phyloP scores from a whole-genome alignment of 2,888 invertebrate genomes.

The Leucophenga montana region DNA sequence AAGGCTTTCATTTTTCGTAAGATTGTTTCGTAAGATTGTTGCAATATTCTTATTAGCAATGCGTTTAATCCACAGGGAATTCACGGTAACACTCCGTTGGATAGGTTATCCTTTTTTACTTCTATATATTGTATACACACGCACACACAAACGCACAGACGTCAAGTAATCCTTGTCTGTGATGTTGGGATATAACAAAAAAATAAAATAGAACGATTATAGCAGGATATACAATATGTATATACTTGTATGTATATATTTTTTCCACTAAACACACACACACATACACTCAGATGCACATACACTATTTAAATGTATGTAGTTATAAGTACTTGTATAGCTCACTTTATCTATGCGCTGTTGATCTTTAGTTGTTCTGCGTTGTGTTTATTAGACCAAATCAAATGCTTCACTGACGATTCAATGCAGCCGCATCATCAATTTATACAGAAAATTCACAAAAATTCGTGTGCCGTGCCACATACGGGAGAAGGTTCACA shows the following conservation, averaged over 20 bases:
- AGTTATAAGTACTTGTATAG: conserved; percentile 41
- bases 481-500: conserved; percentile 47
- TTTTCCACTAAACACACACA: conserved; percentile 45
- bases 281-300: conserved; percentile 64
- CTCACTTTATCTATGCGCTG: conserved; percentile 24
- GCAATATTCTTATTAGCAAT: not conserved
- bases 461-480: conserved; percentile 34
- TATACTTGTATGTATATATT: too few relatives aligned
- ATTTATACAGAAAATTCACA: conserved; percentile 72
- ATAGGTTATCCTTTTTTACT: conserved; percentile 22
- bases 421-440: conserved; percentile 70
- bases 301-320: conserved; percentile 48
- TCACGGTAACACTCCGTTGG: conserved; percentile 26
- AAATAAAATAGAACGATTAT: not conserved
- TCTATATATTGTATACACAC: conserved; percentile 1
- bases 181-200: conserved; percentile 24
- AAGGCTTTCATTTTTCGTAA: conserved; percentile 71
- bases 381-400: conserved; percentile 69
- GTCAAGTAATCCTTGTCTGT: conserved; percentile 44
- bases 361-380: conserved; percentile 17
- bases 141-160: conserved; percentile 30
- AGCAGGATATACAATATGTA: conserved; percentile 5
- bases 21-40: not conserved
- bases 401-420: conserved; percentile 74
- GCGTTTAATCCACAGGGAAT: conserved; percentile 7